A percentile compares a stretch with the other conserved stretches of the same genome.
Evolutionary conservation across 2,888 invertebrate genomes (phyloP).

Genomic region (Ophion ventricosus): DNA sequence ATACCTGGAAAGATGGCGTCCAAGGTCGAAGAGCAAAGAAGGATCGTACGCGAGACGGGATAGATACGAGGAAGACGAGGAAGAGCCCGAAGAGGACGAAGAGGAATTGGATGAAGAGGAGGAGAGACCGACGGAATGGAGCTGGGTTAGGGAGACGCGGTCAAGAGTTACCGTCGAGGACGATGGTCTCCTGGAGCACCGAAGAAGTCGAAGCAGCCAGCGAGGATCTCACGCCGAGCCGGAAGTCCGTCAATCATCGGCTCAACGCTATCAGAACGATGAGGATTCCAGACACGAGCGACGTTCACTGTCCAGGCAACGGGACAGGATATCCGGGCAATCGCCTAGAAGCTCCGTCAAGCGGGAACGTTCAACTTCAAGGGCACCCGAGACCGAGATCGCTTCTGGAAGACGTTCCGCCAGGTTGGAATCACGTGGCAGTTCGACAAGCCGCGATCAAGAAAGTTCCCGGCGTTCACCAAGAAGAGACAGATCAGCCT

Average conservation of each 20-base stretch:
- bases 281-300: slow-evolving; percentile 66
- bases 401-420: slow-evolving; percentile 18
- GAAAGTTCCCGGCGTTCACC: slow-evolving; percentile 67
- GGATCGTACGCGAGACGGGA: slow-evolving; percentile 66
- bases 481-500: slow-evolving; percentile 70
- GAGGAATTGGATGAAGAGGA: slow-evolving; percentile 41
- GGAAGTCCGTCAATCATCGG: slow-evolving; percentile 53
- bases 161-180: slow-evolving; percentile 66
- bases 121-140: slow-evolving; percentile 47
- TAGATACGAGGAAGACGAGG: slow-evolving; percentile 67
- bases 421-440: slow-evolving; percentile 67
- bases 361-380: slow-evolving; percentile 63
- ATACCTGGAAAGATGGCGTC: slow-evolving; percentile 49
- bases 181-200: slow-evolving; percentile 57
- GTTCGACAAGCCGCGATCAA: slow-evolving; percentile 69
- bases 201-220: slow-evolving; percentile 69
- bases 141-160: slow-evolving; percentile 37
- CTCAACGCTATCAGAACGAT: slow-evolving; percentile 62
- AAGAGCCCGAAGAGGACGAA: slow-evolving; percentile 47
- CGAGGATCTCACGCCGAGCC: slow-evolving; percentile 64
- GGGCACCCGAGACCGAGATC: slow-evolving; percentile 31
- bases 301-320: slow-evolving; percentile 69
- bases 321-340: slow-evolving; percentile 55
- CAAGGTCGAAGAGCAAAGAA: slow-evolving; percentile 61
- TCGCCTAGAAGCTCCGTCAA: slow-evolving; percentile 40